Evolutionary conservation across 2,113 vertebrate genomes (phyloP).

Genomic region (Ramphastos sulfuratus): DNA sequence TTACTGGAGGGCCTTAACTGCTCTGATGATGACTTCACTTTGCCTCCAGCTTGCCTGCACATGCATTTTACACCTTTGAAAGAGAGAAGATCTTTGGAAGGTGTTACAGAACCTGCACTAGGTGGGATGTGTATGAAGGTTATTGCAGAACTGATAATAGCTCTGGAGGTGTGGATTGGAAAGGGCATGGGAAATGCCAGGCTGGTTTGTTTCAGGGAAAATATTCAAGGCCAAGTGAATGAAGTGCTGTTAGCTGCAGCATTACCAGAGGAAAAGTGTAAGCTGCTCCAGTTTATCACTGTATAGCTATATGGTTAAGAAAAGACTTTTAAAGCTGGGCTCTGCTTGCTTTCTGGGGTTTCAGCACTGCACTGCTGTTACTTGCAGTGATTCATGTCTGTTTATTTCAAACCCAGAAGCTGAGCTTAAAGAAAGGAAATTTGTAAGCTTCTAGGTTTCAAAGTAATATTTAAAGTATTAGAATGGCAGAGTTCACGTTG

Average conservation of each 20-base stretch:
- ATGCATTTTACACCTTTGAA: background rate
- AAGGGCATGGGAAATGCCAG: background rate
- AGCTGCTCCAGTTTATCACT: background rate
- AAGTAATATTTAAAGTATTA: slow-evolving; percentile 19
- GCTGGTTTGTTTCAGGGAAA: background rate
- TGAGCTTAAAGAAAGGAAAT: background rate
- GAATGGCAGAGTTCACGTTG: background rate
- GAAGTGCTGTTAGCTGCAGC: background rate
- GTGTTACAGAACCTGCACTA: background rate
- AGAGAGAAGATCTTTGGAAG: background rate
- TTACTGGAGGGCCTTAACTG: background rate
- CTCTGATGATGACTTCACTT: background rate
- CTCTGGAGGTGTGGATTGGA: background rate
- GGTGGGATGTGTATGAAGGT: background rate
- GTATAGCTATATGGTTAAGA: background rate
- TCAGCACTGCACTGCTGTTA: background rate
- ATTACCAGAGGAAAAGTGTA: background rate
- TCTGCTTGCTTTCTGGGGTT: background rate
- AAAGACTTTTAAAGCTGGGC: background rate
- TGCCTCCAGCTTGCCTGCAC: background rate
- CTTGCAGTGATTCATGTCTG: slow-evolving; percentile 1
- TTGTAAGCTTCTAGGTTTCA: background rate
- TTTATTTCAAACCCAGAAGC: slow-evolving; percentile 33
- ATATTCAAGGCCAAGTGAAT: background rate
- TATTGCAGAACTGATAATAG: background rate